phyloP scores from a whole-genome alignment of 2,113 vertebrate genomes.

The Lasiurus cinereus region DNA sequence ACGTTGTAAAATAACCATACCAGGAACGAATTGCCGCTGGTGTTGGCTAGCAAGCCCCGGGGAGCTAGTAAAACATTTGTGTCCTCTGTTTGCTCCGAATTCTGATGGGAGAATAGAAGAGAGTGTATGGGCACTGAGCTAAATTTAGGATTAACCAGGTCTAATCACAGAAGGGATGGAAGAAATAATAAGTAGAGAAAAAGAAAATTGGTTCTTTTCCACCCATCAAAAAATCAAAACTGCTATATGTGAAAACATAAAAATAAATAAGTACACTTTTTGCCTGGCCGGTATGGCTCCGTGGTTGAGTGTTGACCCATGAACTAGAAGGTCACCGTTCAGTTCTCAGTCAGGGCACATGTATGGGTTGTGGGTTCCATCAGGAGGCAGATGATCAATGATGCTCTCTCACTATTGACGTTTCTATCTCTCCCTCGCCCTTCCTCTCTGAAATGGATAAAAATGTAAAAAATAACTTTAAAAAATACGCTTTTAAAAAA shows the following conservation, averaged over 20 bases:
- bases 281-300: too few species aligned
- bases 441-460: too few species aligned
- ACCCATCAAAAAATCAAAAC: not conserved
- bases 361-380: too few species aligned
- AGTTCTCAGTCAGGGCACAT: too few species aligned
- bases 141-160: conserved; percentile 17
- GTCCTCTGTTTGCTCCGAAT: conserved; percentile 1
- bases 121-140: not conserved
- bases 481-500: not conserved
- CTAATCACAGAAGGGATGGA: not conserved
- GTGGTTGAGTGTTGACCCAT: too few species aligned
- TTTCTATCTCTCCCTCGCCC: too few species aligned
- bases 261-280: not conserved
- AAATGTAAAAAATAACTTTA: too few species aligned
- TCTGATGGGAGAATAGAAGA: not conserved
- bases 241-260: not conserved
- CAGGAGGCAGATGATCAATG: too few species aligned
- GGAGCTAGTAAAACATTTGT: not conserved
- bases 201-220: not conserved
- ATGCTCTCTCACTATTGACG: too few species aligned
- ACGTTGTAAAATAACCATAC: conserved; percentile 53
- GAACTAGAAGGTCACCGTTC: too few species aligned
- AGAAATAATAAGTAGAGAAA: not conserved
- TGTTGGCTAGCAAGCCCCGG: not conserved
- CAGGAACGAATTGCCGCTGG: not conserved